Conservation (phyloP, 2,888 invertebrate genomes). For the Galeruca laticollis region DNA sequence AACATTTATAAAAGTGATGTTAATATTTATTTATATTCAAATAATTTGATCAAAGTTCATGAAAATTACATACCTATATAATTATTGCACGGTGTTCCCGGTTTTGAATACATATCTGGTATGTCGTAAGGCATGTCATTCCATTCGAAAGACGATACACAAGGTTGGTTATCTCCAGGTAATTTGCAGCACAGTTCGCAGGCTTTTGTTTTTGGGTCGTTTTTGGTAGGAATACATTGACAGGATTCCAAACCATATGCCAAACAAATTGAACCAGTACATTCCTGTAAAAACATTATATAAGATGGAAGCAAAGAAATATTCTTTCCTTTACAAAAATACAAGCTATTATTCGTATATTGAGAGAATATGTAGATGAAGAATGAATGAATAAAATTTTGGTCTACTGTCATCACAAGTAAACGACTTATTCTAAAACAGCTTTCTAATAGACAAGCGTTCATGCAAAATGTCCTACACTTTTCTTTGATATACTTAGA, state of each 20-base stretch:
- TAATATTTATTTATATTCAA: not conserved
- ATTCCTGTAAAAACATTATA: constrained; percentile 74
- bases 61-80: constrained; percentile 66
- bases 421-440: too few species aligned
- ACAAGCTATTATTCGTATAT: too few species aligned
- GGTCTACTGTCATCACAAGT: too few species aligned
- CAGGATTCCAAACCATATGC: constrained; percentile 97
- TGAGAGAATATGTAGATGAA: too few species aligned
- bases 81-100: constrained; percentile 94
- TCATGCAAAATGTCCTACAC: too few species aligned
- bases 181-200: constrained; percentile 94
- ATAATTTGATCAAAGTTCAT: too few species aligned
- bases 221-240: constrained; percentile 85
- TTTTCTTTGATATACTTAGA: too few species aligned
- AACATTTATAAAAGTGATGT: constrained; percentile 64
- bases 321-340: not conserved
- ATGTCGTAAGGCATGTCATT: constrained; percentile 90
- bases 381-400: too few species aligned
- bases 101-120: constrained; percentile 92
- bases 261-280: constrained; percentile 97
- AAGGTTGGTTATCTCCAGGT: constrained; percentile 84
- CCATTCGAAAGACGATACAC: constrained; percentile 92
- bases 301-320: not conserved
- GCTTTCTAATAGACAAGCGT: too few species aligned
- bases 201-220: constrained; percentile 85